phyloP scores from a whole-genome alignment of 2,797 vertebrate species.

The Hydrophis major region DNA sequence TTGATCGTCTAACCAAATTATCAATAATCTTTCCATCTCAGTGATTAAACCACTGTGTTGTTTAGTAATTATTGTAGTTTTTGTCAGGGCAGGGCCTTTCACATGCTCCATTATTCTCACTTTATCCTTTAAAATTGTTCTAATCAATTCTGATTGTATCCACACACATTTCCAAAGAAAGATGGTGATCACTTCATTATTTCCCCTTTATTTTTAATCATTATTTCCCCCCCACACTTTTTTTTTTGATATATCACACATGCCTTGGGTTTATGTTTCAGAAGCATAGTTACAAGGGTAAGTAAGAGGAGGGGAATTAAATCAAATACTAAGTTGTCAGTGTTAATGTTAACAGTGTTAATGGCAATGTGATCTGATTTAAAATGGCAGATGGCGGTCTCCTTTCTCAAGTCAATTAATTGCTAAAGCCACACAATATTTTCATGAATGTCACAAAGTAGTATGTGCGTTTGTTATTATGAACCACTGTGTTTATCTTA shows the following conservation, averaged over 20 bases:
- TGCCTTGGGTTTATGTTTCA: background rate
- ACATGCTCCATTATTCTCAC: background rate
- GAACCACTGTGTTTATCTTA: background rate
- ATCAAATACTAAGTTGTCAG: background rate
- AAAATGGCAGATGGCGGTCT: background rate
- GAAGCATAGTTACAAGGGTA: background rate
- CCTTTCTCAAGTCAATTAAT: background rate
- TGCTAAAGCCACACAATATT: background rate
- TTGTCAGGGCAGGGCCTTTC: background rate
- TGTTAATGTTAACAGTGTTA: background rate
- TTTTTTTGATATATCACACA: background rate
- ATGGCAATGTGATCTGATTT: background rate
- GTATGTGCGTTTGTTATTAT: background rate
- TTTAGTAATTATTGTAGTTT: background rate
- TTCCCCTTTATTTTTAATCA: background rate
- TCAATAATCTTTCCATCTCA: background rate
- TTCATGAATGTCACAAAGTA: no score
- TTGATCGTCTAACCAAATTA: background rate
- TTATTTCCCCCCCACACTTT: background rate
- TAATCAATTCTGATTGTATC: background rate
- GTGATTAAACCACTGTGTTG: background rate
- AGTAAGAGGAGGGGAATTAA: background rate
- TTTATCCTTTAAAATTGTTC: background rate
- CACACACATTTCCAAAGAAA: background rate
- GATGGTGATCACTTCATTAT: background rate